phyloP scores from a whole-genome alignment of 2,888 invertebrate genomes.

The Ophion ellenae region DNA sequence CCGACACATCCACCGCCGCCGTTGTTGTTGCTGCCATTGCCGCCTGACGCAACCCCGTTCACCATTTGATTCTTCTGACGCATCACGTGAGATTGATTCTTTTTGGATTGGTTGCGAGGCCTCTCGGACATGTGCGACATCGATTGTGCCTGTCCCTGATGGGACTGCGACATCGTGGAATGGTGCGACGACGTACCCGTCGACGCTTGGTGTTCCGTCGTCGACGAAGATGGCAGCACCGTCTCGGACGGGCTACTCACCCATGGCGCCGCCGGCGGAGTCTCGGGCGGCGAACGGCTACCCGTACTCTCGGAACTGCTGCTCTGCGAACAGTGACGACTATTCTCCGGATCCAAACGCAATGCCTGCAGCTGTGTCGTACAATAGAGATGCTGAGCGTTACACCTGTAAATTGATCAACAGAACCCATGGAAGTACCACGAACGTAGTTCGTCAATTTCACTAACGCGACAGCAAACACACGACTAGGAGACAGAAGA shows the following conservation, averaged over 20 bases:
- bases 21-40: conserved; percentile 54
- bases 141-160: conserved; percentile 80
- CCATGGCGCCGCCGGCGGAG: conserved; percentile 85
- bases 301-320: conserved; percentile 85
- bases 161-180: conserved; percentile 74
- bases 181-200: conserved; percentile 75
- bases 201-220: conserved; percentile 70
- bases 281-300: conserved; percentile 86
- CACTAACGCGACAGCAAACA: not conserved
- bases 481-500: not conserved
- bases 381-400: conserved; percentile 81
- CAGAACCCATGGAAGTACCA: not conserved
- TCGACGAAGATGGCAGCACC: conserved; percentile 72
- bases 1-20: conserved; percentile 1
- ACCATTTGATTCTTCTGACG: conserved; percentile 81
- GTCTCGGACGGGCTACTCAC: conserved; percentile 64
- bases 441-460: not conserved
- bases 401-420: conserved; percentile 73
- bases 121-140: conserved; percentile 72
- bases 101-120: conserved; percentile 74
- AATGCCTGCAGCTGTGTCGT: conserved; percentile 84
- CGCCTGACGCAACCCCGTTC: conserved; percentile 76
- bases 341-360: conserved; percentile 84
- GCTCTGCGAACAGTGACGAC: conserved; percentile 85
- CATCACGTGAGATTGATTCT: conserved; percentile 78